Percentiles rank a stretch among this genome's conserved stretches.
phyloP scores from a whole-genome alignment of 1,140 invertebrate species.

The Eufriesea mexicana region DNA sequence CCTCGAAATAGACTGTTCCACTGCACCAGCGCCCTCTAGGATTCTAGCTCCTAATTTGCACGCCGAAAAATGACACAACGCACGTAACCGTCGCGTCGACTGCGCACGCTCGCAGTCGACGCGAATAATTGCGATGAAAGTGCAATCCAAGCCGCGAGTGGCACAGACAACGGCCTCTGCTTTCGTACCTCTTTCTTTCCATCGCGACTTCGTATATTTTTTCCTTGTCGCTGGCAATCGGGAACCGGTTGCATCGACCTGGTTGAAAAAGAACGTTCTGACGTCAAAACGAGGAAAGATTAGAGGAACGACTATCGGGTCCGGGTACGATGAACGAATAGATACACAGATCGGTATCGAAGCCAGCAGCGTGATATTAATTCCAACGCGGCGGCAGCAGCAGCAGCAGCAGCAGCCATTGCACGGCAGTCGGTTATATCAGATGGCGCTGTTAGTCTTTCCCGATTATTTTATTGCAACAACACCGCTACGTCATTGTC shows the following conservation, averaged over 20 bases:
- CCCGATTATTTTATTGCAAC: background rate
- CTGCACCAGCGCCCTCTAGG: too few species aligned
- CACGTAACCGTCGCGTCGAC: background rate
- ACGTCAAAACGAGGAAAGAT: slow-evolving; percentile 39
- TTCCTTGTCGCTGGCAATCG: background rate
- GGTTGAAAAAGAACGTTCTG: slow-evolving; percentile 10
- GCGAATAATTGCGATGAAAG: slow-evolving; percentile 48
- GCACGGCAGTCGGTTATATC: background rate
- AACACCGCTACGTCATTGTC: background rate
- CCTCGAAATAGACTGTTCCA: too few species aligned
- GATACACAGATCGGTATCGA: slow-evolving; percentile 32
- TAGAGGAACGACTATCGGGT: slow-evolving; percentile 24
- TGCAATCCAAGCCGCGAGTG: slow-evolving; percentile 34
- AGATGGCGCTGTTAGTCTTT: slow-evolving; percentile 28
- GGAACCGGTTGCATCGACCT: slow-evolving; percentile 36
- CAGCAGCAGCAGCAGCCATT: too few species aligned
- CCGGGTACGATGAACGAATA: slow-evolving; percentile 38
- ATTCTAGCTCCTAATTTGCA: too few species aligned
- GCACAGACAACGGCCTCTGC: slow-evolving; percentile 35
- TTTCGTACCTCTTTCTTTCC: background rate
- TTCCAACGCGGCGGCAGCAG: slow-evolving; percentile 25
- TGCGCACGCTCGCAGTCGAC: background rate
- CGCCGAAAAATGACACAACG: too few species aligned
- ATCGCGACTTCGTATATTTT: background rate
- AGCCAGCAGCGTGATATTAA: slow-evolving; percentile 45